A percentile compares a stretch with the other conserved stretches of the same genome.
phyloP scores from a whole-genome alignment of 2,113 vertebrate genomes.

The Lepisosteus osseus region DNA sequence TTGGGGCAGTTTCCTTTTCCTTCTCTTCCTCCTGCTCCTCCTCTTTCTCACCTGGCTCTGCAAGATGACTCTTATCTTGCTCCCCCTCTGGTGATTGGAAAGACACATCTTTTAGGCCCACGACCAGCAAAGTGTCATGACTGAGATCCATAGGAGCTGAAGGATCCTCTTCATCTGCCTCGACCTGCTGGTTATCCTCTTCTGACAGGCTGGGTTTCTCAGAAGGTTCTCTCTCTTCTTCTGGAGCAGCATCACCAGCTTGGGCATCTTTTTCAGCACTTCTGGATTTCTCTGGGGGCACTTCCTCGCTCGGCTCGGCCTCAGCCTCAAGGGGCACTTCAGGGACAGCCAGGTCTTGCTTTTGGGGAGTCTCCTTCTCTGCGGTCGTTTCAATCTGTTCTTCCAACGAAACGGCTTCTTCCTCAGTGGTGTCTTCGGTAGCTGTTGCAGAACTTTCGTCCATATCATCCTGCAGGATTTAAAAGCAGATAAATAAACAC shows the following conservation, averaged over 20 bases:
- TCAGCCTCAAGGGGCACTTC: slow-evolving; percentile 48
- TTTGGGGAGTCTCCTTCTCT: slow-evolving; percentile 45
- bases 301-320: slow-evolving; percentile 29
- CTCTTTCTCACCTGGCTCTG: slow-evolving; percentile 50
- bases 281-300: background rate
- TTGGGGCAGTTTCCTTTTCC: slow-evolving; percentile 23
- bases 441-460: background rate
- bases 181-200: slow-evolving; percentile 27
- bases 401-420: background rate
- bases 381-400: slow-evolving; percentile 1
- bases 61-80: slow-evolving; percentile 44
- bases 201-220: slow-evolving; percentile 60
- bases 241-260: slow-evolving; percentile 26
- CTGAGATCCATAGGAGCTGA: slow-evolving; percentile 37
- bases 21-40: background rate
- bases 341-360: slow-evolving; percentile 19
- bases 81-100: slow-evolving; percentile 53
- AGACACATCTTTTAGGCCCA: slow-evolving; percentile 66
- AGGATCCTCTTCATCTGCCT: slow-evolving; percentile 35
- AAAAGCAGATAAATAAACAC: background rate
- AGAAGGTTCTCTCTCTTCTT: slow-evolving; percentile 47
- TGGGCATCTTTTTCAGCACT: background rate
- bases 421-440: background rate
- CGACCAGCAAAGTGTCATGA: slow-evolving; percentile 60
- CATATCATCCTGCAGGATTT: background rate